These are phyloP conservation scores for Tauraco hartlaubi DNA, from an alignment of 2,797 vertebrate species.

Conservation along the genomic window DNA sequence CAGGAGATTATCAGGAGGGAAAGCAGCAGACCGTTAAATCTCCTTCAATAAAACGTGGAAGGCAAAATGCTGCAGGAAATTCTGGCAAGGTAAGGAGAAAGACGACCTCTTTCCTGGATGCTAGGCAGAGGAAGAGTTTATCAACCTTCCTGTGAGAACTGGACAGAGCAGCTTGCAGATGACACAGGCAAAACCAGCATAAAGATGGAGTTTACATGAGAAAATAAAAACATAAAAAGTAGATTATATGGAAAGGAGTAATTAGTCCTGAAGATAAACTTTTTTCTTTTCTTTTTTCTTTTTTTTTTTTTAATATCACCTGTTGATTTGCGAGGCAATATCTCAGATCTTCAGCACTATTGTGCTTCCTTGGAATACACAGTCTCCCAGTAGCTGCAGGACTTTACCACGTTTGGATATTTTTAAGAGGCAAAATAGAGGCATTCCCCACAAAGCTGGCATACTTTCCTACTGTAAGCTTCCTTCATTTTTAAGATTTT, in stretches of 20 bases:
- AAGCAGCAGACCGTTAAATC: neutral
- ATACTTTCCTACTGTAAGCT: neutral
- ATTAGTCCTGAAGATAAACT: neutral
- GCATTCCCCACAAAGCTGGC: neutral
- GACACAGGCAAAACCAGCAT: neutral
- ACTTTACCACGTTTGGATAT: neutral
- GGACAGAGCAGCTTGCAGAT: neutral
- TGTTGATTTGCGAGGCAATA: neutral
- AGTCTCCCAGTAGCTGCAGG: neutral
- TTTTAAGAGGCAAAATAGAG: neutral
- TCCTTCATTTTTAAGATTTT: neutral
- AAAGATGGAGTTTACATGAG: neutral
- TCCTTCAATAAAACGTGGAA: neutral
- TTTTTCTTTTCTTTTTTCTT: accelerated
- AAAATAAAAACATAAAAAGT: neutral
- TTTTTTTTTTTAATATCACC: accelerated
- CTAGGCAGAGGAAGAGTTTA: neutral
- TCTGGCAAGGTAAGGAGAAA: neutral
- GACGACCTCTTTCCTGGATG: neutral
- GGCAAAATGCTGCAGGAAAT: neutral
- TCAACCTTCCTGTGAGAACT: neutral
- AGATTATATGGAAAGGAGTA: neutral
- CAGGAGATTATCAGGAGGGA: neutral
- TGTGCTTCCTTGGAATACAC: neutral
- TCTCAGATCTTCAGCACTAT: neutral